Base-by-base conservation (phyloP, 2,797 vertebrate genomes). In the Phrynocephalus vlangalii region DNA sequence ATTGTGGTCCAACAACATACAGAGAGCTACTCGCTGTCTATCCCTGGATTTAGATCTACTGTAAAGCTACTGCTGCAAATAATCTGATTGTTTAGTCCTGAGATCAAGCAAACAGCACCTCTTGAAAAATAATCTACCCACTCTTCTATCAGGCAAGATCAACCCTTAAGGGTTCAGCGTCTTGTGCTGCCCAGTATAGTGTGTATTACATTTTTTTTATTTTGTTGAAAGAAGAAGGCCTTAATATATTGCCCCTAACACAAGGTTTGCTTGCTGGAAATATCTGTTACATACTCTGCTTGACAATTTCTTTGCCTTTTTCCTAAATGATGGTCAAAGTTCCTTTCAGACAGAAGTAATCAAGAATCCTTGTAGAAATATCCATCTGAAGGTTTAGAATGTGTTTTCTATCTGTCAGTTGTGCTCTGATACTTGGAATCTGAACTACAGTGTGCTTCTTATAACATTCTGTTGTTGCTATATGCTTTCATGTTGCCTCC, bases 381-480 rank as follows among this genome's bases (percentile, higher is more conserved):
- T 66, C 30, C 38, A 67, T 60, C n/a, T 38, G 20, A 22, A 1
- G 22, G 79, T 91, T 79, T 81, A 2, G 52, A 85, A 30, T 77
- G 63, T 92, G 44, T n/a, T 16, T 26, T 50, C 63, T 88, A 33
- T 2, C 1, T 90, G 82, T 3, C 56, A 78, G 52, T 11, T 85
- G 16, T 82, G 44, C 6, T 90, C 84, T 84, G 22, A 20, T 63
- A 63, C 18, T 63, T 63, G 18, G 60, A 63, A 16, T 56, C 9
- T 56, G 13, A 56, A 13, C 52, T 56, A 56, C 52, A 56, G 9
- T 13, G 52, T 13, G 52, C 52, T 56, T 56, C 2, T 56, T 56
- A 56, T 56, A 56, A 13, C 52, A 56, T 10, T 56, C 52, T 56
- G 52, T 56, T 56, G 13, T 56, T 56, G 52, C 13, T 56, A 56